These are phyloP conservation scores for Lethocerus indicus DNA, from an alignment of 1,140 invertebrate species.

Conservation along the genomic window DNA sequence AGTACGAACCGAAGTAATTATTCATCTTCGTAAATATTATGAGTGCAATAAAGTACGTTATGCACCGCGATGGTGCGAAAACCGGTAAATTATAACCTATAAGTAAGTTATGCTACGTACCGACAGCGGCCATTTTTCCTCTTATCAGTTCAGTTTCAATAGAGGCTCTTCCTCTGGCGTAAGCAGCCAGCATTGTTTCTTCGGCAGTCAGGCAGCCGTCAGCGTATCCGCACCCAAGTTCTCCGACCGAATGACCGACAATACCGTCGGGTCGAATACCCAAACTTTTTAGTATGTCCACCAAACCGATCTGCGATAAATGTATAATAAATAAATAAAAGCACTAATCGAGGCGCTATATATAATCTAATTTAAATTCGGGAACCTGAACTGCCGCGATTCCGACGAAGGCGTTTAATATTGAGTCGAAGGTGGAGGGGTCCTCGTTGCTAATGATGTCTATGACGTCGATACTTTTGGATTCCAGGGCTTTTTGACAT, in stretches of 20 bases:
- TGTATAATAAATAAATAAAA: not conserved
- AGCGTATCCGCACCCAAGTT: constrained; percentile 49
- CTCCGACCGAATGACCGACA: constrained; percentile 48
- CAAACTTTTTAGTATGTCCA: constrained; percentile 43
- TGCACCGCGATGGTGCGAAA: too few species aligned
- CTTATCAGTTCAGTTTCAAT: constrained; percentile 32
- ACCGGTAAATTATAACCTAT: not conserved
- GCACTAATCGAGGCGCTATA: not conserved
- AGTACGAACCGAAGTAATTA: too few species aligned
- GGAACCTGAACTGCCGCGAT: constrained; percentile 64
- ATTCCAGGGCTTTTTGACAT: constrained; percentile 50
- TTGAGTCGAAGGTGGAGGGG: constrained; percentile 57
- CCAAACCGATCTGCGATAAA: constrained; percentile 42
- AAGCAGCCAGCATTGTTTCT: constrained; percentile 43
- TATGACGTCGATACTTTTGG: constrained; percentile 58
- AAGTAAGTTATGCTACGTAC: constrained; percentile 20
- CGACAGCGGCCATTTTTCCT: constrained; percentile 75
- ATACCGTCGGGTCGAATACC: constrained; percentile 43
- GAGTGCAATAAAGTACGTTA: too few species aligned
- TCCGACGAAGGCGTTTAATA: constrained; percentile 74
- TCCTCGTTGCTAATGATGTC: constrained; percentile 57
- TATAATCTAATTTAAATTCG: not conserved
- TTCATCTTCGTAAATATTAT: too few species aligned
- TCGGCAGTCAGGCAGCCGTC: constrained; percentile 48
- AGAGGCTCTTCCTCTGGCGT: constrained; percentile 41